Evolutionary conservation across 1,140 invertebrate species (phyloP).

Genomic region (Drosophila sulfurigaster): DNA sequence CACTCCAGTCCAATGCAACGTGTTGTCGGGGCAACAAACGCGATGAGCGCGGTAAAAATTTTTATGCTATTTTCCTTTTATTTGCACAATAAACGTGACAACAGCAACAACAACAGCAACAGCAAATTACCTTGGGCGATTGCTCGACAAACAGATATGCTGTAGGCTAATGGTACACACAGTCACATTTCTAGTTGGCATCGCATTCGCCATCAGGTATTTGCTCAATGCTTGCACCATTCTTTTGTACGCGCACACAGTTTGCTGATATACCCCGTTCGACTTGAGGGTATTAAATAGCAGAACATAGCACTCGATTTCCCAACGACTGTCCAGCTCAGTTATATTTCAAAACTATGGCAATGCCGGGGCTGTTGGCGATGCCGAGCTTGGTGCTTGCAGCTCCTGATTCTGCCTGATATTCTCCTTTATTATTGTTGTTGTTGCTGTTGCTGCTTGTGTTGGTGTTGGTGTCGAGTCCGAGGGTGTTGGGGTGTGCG

Average conservation of each 20-base stretch:
- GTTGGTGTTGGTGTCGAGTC: background rate
- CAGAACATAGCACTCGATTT: constrained; percentile 20
- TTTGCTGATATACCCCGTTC: constrained; percentile 1
- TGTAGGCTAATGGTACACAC: constrained; percentile 1
- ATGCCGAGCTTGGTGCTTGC: background rate
- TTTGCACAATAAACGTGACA: constrained; percentile 71
- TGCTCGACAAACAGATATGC: constrained; percentile 19
- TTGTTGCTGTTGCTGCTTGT: background rate
- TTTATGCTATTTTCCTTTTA: constrained; percentile 67
- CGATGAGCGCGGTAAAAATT: constrained; percentile 29
- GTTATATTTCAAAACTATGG: constrained; percentile 44
- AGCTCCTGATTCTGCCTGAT: constrained; percentile 3
- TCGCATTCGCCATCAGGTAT: too few relatives aligned
- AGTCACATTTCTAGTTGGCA: background rate
- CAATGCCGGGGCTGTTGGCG: constrained; percentile 2
- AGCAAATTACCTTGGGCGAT: background rate
- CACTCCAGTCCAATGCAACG: background rate
- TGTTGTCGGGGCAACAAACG: constrained; percentile 18
- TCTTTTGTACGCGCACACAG: background rate
- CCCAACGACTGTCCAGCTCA: constrained; percentile 17
- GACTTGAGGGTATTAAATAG: constrained; percentile 11
- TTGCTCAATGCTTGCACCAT: background rate
- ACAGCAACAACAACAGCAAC: constrained; percentile 44
- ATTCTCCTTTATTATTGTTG: background rate
- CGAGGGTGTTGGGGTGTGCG: constrained; percentile 12